Conservation (phyloP, 2,113 vertebrate species). For the Rhegmatorhina hoffmannsi region DNA sequence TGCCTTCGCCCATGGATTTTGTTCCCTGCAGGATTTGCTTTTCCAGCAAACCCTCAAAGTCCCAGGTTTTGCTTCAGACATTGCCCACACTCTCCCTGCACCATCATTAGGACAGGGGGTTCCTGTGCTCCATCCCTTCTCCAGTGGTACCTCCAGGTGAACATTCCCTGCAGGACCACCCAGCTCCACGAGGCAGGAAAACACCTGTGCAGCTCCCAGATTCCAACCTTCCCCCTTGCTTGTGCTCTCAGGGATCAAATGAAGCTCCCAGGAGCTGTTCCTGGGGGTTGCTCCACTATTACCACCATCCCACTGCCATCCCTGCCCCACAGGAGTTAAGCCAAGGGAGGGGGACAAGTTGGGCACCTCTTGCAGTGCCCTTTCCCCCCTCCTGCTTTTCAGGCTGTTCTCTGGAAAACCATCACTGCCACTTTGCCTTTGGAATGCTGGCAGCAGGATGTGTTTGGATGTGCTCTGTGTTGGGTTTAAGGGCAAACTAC, state of each 20-base stretch:
- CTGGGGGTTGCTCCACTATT: accelerated
- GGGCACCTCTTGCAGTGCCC: background rate
- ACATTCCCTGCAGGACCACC: background rate
- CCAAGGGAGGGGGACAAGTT: background rate
- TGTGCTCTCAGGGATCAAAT: accelerated
- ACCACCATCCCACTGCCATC: accelerated
- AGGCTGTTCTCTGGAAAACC: background rate
- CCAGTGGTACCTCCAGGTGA: accelerated
- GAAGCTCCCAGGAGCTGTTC: background rate
- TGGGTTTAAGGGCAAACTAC: background rate
- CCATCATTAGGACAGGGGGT: too few relatives aligned
- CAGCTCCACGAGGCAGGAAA: background rate
- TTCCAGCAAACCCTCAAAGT: background rate
- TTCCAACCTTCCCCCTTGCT: accelerated
- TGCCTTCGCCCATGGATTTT: background rate
- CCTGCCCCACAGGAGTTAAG: background rate
- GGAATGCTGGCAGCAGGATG: constrained; percentile 1
- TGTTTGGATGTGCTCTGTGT: background rate
- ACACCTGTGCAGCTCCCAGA: accelerated
- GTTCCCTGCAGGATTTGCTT: background rate
- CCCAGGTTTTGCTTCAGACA: background rate
- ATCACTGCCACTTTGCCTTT: background rate
- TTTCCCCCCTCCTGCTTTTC: background rate
- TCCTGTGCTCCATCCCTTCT: accelerated
- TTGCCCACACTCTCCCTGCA: background rate